Evolutionary conservation across 2,888 invertebrate species (phyloP).

Genomic region (Pegoplata infirma): DNA sequence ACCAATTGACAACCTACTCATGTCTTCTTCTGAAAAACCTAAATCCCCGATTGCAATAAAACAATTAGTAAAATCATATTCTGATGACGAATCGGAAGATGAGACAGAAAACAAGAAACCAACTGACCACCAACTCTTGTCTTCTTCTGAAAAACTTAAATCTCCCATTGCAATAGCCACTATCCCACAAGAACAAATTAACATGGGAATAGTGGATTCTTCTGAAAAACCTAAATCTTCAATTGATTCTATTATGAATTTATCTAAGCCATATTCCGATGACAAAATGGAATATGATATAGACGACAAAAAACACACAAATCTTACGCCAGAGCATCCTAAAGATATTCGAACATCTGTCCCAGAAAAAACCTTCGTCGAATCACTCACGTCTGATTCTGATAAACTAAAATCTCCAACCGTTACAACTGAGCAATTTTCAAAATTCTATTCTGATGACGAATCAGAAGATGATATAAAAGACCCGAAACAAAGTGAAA

Average conservation of each 20-base stretch:
- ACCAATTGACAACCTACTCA: too few species aligned
- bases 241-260: not conserved
- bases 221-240: too few species aligned
- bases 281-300: too few species aligned
- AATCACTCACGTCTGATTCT: not conserved
- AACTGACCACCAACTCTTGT: not conserved
- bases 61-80: not conserved
- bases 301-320: too few species aligned
- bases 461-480: too few species aligned
- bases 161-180: not conserved
- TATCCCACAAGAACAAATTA: not conserved
- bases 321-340: too few species aligned
- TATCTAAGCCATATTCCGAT: too few species aligned
- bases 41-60: conserved; percentile 21
- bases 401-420: not conserved
- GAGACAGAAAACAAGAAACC: not conserved
- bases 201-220: too few species aligned
- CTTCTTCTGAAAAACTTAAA: not conserved
- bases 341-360: too few species aligned
- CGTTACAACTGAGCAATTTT: not conserved
- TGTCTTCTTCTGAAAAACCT: not conserved
- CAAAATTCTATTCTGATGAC: too few species aligned
- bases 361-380: not conserved
- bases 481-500: too few species aligned
- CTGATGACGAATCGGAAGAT: conserved; percentile 52